A percentile compares a stretch with the other conserved stretches of the same genome.
Conservation (phyloP, 2,888 invertebrate genomes). For the Amphipoea lucens region DNA sequence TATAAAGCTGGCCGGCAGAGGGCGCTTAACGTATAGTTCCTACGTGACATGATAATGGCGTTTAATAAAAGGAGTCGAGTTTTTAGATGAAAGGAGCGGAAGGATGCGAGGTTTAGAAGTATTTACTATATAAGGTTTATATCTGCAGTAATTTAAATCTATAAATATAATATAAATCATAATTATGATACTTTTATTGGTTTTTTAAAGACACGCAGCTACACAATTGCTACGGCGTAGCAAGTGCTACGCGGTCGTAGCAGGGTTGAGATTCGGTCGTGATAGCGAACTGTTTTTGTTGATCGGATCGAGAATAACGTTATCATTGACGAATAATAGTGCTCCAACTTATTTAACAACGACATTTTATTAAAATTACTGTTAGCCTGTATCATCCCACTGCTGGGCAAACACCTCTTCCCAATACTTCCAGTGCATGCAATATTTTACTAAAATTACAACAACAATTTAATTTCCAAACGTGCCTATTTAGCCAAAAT, state of each 20-base stretch:
- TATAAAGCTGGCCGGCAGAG: slow-evolving; percentile 69
- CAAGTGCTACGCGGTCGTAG: slow-evolving; percentile 26
- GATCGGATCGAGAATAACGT: not conserved
- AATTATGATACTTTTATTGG: not conserved
- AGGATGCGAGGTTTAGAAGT: slow-evolving; percentile 8
- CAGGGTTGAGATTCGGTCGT: not conserved
- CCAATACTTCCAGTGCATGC: not conserved
- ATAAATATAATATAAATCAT: not conserved
- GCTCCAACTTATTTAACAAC: not conserved
- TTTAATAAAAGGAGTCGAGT: slow-evolving; percentile 74
- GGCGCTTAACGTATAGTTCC: slow-evolving; percentile 72
- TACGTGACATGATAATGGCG: slow-evolving; percentile 78
- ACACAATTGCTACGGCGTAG: slow-evolving; percentile 40
- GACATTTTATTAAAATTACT: not conserved
- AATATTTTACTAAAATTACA: not conserved
- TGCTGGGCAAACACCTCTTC: not conserved
- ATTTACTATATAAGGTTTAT: not conserved
- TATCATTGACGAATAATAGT: not conserved
- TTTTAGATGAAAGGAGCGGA: slow-evolving; percentile 51
- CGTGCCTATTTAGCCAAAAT: not conserved
- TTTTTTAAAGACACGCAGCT: not conserved
- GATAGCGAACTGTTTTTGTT: not conserved
- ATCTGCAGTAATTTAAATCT: not conserved
- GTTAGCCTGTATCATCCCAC: not conserved
- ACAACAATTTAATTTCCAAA: not conserved